Base-by-base conservation (phyloP, 2,113 vertebrate species). In the Microtus pennsylvanicus region DNA sequence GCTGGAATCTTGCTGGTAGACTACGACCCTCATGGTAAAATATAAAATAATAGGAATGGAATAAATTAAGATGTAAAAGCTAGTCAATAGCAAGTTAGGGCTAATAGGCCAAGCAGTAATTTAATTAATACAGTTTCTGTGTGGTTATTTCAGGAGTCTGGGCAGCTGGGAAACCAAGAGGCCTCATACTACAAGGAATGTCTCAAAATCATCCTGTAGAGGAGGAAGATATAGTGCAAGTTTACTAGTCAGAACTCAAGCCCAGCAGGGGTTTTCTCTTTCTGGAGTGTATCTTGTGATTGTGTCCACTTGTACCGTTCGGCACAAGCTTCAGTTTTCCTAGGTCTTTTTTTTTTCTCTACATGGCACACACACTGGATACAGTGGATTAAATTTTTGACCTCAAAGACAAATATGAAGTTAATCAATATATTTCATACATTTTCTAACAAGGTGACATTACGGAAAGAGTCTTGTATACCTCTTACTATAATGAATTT, bases 231-330 rank as follows among this genome's bases (percentile, higher is more conserved):
- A 38, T 47, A 50, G 38, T 10, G 52, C 21, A 61, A 78, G 7
- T 19, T 78, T 38, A 5, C 55, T 80, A 1, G 42, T 67, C 55
- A 74, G 14, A 24, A 11, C 13, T 26, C 50, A 47, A 42, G 38
- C 22, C 5, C 22, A 26, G 38, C 0, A 7, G 35, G 30, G 3
- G 17, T 24, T 80, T 67, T 47, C 12, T 11, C 55, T 77, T 45
- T 3, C 8, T 17, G 7, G 47, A 19, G 45, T 61, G 21, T 3
- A 9, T 47, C 8, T 24, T 17, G 7, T 22, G 22, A 17, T 7
- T 42, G 2, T 47, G n/a, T 63, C 42, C 78, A 3, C 13, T 1
- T 1, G 0, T 19, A 22, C 10, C 11, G 3, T 50, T 45, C 24
- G 47, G 17, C 21, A 12, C 2, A 69, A 61, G 14, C 8, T 75